These are phyloP conservation scores for Acronicta alni DNA, from an alignment of 2,888 invertebrate species.

Conservation along the genomic window DNA sequence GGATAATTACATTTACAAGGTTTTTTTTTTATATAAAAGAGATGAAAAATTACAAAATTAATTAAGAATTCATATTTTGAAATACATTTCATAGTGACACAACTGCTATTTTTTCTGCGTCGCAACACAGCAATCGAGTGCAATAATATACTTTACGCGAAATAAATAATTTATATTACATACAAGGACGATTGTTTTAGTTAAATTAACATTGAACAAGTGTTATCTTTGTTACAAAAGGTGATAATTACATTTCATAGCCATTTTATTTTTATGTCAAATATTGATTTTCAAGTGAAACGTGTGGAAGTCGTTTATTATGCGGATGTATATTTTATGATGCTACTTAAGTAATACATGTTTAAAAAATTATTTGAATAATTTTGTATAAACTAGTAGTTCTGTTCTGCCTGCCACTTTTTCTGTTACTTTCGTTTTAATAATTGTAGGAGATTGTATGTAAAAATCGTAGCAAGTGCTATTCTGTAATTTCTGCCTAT, in stretches of 20 bases:
- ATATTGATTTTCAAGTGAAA: conserved; percentile 8
- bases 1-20: too few species aligned
- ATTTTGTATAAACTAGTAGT: too few species aligned
- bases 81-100: neutral
- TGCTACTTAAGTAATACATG: neutral
- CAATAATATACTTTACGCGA: too few species aligned
- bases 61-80: too few species aligned
- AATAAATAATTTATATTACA: neutral
- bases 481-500: too few species aligned
- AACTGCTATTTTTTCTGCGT: conserved; percentile 1
- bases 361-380: too few species aligned
- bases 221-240: conserved; percentile 9
- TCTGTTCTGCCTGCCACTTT: too few species aligned
- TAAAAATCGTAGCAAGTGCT: too few species aligned
- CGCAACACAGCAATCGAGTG: neutral
- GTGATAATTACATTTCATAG: neutral
- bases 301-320: neutral
- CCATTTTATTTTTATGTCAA: conserved; percentile 3
- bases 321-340: neutral
- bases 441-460: too few species aligned
- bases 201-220: conserved; percentile 23
- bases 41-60: too few species aligned
- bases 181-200: conserved; percentile 24
- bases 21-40: too few species aligned
- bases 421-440: too few species aligned